Base-by-base conservation (phyloP, 2,888 invertebrate genomes). In the Caenorhabditis virilis region DNA sequence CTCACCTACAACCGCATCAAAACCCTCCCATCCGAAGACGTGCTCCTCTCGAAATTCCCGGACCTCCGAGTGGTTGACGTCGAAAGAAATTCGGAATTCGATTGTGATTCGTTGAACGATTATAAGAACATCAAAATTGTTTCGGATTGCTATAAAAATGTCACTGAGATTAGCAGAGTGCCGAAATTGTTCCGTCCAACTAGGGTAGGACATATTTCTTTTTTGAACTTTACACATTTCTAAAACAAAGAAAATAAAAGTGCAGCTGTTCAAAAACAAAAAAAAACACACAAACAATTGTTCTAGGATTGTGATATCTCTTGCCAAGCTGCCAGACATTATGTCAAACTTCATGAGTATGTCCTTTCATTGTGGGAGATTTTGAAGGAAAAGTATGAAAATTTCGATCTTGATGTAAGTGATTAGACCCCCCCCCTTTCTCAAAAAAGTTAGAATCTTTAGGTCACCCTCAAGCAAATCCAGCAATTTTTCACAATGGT, bases 71-170 rank as follows among this genome's bases (percentile, higher is more conserved):
- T 77, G 6, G 50, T 79, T 26, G 79, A 79, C 47, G 63, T 79
- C n/a, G 79, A 79, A 43, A 60, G 76, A 27, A 79, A 79, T 46
- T 68, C 69, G 2, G 59, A 78, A 23, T 78, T 79, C 48, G 78
- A 78, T 49, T 79, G 79, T 56, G 35, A 54, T 7, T 69, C 74
- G 2, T 41, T 76, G 15, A 52, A 59, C 22, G 59, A 76, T 11
- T 79, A 72, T 54, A 49, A 53, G 6, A 56, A 68, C 16, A 52
- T 75, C 39, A 73, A 75, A 52, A 68, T 75, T 49, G 69, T 75
- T 20, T 72, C 73, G 2, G 75, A 75, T 35, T 75, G 75, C 51
- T 59, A 56, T 48, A 75, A 75, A 50, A 73, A 75, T 55, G 39
- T 71, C 22, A 53, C 75, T 6, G 72, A 72, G 23, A 68, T 75